A percentile compares a stretch with the other conserved stretches of the same genome.
Evolutionary conservation across 2,797 vertebrate species (phyloP).

Genomic region (Eidolon dupreanum): DNA sequence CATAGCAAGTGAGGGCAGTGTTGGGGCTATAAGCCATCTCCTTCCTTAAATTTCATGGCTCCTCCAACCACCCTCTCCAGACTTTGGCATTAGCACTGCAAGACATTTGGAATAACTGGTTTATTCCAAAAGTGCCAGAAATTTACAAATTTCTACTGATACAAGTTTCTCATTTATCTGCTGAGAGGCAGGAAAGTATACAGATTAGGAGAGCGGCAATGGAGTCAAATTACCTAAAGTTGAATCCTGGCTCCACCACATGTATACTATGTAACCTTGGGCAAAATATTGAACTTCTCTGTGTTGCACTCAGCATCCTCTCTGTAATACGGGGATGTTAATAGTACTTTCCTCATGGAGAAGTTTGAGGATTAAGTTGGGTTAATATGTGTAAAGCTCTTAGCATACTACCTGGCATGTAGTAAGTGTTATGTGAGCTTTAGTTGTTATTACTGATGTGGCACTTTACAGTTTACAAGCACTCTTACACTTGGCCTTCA

Average conservation of each 20-base stretch:
- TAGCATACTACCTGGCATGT: background rate
- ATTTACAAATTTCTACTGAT: background rate
- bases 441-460: background rate
- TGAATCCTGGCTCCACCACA: background rate
- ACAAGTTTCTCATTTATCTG: background rate
- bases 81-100: background rate
- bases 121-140: conserved; percentile 32
- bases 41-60: background rate
- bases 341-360: background rate
- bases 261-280: background rate
- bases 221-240: background rate
- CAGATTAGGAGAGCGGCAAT: background rate
- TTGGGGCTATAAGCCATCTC: background rate
- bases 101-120: background rate
- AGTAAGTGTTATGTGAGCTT: background rate
- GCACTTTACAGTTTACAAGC: background rate
- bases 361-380: background rate
- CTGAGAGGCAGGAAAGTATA: background rate
- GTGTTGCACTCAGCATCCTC: background rate
- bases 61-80: background rate
- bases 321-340: background rate
- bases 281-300: background rate
- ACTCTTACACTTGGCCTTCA: background rate
- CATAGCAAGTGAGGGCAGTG: background rate
- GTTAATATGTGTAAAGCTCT: background rate